phyloP scores from a whole-genome alignment of 2,888 invertebrate species.

The Carabus problematicus region DNA sequence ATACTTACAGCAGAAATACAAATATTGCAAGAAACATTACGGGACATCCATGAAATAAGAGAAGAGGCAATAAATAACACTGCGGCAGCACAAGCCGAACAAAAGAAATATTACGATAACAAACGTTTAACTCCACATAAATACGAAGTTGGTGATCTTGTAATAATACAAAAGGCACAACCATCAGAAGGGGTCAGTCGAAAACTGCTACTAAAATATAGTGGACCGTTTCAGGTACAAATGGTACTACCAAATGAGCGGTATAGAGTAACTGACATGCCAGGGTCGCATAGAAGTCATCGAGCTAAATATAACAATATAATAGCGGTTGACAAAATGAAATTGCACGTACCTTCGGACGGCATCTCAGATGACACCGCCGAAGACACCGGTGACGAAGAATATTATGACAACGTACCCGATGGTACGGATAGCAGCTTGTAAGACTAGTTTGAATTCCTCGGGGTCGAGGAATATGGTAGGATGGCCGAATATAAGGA shows the following conservation, averaged over 20 bases:
- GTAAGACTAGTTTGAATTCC: too few species aligned
- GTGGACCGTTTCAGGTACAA: not conserved
- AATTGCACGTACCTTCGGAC: too few species aligned
- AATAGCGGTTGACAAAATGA: not conserved
- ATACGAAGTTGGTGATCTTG: conserved; percentile 7
- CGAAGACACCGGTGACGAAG: too few species aligned
- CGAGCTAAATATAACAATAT: not conserved
- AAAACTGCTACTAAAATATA: conserved; percentile 33
- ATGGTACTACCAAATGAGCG: not conserved
- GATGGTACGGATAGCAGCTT: too few species aligned
- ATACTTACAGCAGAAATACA: not conserved
- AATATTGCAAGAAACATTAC: not conserved
- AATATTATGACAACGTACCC: too few species aligned
- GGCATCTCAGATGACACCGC: too few species aligned
- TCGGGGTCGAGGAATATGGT: too few species aligned
- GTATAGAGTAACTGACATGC: not conserved
- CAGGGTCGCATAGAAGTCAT: too few species aligned
- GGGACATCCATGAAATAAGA: not conserved
- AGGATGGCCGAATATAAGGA: too few species aligned
- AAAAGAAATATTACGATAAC: conserved; percentile 9
- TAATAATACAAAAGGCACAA: conserved; percentile 6
- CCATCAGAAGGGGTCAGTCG: conserved; percentile 42
- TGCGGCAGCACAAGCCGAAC: not conserved
- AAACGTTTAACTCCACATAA: conserved; percentile 1
- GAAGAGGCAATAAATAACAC: not conserved